Evolutionary conservation across 2,113 vertebrate genomes (phyloP).

Genomic region (Alouatta palliata): DNA sequence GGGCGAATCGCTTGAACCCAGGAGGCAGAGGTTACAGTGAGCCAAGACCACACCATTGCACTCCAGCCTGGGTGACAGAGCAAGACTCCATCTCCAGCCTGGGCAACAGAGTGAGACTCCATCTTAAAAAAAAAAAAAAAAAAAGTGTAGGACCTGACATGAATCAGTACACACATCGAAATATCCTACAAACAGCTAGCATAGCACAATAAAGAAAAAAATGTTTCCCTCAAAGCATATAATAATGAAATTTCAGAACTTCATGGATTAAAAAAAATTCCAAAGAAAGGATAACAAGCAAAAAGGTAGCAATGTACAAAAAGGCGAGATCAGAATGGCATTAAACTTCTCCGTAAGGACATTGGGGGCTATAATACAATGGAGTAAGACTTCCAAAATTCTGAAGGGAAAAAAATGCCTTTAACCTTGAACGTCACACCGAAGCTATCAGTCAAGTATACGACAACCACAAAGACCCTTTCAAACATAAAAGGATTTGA

Average conservation of each 20-base stretch:
- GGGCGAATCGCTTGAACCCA: no score
- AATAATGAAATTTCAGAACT: not conserved
- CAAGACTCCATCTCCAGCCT: no score
- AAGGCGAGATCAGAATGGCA: not conserved
- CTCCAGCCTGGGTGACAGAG: no score
- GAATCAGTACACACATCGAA: not conserved
- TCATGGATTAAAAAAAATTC: not conserved
- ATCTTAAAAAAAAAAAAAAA: no score
- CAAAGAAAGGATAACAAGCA: not conserved
- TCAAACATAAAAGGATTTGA: not conserved
- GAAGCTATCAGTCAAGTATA: not conserved
- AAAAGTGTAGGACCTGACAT: no score
- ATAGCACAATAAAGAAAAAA: not conserved
- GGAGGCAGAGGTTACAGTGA: no score
- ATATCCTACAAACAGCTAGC: not conserved
- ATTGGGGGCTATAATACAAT: not conserved
- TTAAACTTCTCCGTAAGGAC: not conserved
- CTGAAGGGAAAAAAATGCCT: not conserved
- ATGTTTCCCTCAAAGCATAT: not conserved
- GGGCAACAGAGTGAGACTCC: no score
- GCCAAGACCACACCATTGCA: no score
- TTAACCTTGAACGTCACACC: not conserved
- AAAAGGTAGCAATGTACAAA: not conserved
- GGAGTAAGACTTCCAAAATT: not conserved
- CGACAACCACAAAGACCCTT: conserved; percentile 3